Evolutionary conservation across 2,797 vertebrate genomes (phyloP).

Genomic region (Lepilemur septentrionalis): DNA sequence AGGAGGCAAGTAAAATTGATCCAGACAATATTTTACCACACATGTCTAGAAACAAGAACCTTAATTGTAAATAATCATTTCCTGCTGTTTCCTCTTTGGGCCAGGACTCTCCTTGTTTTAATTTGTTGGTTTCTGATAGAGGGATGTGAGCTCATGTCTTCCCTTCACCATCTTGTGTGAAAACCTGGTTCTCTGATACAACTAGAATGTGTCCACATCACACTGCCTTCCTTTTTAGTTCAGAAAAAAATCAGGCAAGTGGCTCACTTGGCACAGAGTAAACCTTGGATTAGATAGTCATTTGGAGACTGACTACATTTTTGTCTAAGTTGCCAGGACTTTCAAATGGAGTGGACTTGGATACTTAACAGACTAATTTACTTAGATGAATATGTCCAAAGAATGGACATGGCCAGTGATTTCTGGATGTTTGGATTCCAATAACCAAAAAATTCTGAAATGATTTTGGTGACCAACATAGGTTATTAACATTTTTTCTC

Average conservation of each 20-base stretch:
- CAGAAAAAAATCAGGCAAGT: background rate
- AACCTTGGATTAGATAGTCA: background rate
- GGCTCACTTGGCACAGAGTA: background rate
- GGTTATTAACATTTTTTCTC: conserved; percentile 12
- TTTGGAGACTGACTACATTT: background rate
- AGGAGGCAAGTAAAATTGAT: conserved; percentile 66
- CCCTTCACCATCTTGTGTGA: background rate
- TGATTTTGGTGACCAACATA: background rate
- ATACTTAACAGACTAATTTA: background rate
- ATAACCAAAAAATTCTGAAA: background rate
- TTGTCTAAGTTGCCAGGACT: conserved; percentile 11
- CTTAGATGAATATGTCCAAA: background rate
- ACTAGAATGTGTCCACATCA: background rate
- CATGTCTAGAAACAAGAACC: conserved; percentile 59
- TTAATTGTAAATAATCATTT: conserved; percentile 68
- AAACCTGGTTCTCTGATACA: background rate
- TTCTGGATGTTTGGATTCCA: conserved; percentile 30
- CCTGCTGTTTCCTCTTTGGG: conserved; percentile 47
- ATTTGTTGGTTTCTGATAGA: conserved; percentile 8
- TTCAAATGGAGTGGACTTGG: background rate
- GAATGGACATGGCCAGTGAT: background rate
- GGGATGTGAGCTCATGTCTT: background rate
- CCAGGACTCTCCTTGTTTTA: conserved; percentile 37
- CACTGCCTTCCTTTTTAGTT: background rate
- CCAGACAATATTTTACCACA: conserved; percentile 56